Conservation (phyloP, 2,113 vertebrate genomes). For the Varanus komodoensis region DNA sequence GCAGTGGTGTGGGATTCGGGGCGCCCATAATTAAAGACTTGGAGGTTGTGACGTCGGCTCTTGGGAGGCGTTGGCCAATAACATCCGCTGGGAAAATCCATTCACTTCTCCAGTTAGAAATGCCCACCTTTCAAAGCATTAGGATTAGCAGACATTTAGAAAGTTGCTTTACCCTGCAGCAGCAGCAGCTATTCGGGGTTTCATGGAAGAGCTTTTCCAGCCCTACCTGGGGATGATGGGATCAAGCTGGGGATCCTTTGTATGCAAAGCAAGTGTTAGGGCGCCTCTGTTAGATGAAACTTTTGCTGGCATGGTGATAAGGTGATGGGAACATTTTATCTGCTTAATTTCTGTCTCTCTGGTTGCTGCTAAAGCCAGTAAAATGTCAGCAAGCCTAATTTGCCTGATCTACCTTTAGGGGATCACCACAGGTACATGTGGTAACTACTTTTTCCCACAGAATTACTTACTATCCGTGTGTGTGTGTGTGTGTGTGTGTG, state of each 20-base stretch:
- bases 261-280: no score
- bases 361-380: no score
- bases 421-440: neutral
- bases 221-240: no score
- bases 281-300: no score
- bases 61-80: neutral
- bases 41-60: no score
- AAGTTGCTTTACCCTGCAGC: no score
- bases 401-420: neutral
- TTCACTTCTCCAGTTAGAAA: neutral
- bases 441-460: neutral
- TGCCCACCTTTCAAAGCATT: rapidly evolving
- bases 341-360: neutral
- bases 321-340: no score
- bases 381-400: neutral
- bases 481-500: neutral
- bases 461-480: slow-evolving; percentile 47
- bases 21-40: no score
- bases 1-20: no score
- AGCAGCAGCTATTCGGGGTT: no score
- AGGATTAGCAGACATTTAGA: neutral
- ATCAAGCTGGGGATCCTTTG: no score
- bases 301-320: neutral
- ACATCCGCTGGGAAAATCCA: neutral
- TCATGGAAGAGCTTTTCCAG: no score